Evolutionary conservation across 2,888 invertebrate genomes (phyloP), one percentile per base, ranked within the genome.

Genomic region (Mechanitis messenoides): DNA sequence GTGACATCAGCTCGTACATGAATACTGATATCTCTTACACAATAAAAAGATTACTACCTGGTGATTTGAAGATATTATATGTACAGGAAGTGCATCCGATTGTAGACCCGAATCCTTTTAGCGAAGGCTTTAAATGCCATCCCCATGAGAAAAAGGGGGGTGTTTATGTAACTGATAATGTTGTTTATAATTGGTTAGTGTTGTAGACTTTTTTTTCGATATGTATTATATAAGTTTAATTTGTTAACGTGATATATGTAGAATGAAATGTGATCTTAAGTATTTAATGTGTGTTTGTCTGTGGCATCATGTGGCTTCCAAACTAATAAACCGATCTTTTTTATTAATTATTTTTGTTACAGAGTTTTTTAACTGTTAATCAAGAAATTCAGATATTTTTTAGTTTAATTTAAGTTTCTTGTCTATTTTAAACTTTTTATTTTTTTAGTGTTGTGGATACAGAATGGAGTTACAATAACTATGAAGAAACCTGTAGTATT

Each of bases 91-190:
- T 71, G 66, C 79, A 87, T 64, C 79, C 85, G 1, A 85, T 79
- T 69, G 83, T 93, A 47, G 85, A 91, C 63, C 91, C 92, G 53
- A 95, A 96, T 82, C 96, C 96, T 0, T 95, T 96, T 71, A 92
- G 92, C 71, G 75, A 84, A n/a, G 92, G 92, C 35, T 95, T 92
- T 78, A 74, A 85, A 64, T 89, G 93, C 56, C 80, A 80, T 45
- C 84, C 90, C 0, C 93, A 97, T 81, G 87, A 91, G 56, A 91
- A 91, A 59, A 95, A 96, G 79, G 98, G 98, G 1, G 98, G 98
- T 0, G 86, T 95, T 12, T 93, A 93, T 78, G 91, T 98, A 6
- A 95, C 95, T 0, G 94, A 95, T 70, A 95, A 95, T 83, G 91
- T 98, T 38, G 94, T 95, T 58, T 97, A 95, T 80, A 94, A 94